Evolutionary conservation across 2,113 vertebrate genomes (phyloP).

Genomic region (Peucedramus taeniatus): DNA sequence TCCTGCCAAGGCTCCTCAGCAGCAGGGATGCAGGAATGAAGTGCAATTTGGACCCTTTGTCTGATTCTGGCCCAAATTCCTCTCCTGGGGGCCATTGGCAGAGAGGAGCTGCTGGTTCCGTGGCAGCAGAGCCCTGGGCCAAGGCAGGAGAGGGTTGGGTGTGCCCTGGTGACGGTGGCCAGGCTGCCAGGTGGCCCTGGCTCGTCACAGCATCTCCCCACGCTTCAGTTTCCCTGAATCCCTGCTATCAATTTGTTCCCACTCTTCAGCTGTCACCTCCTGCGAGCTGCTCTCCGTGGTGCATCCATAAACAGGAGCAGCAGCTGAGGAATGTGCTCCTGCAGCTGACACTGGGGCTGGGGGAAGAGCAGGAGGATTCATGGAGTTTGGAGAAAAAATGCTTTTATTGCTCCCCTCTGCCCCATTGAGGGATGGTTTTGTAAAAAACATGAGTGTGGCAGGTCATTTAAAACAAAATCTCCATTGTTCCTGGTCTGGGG

Average conservation of each 20-base stretch:
- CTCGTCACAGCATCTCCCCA: background rate
- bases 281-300: background rate
- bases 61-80: background rate
- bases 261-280: slow-evolving; percentile 38
- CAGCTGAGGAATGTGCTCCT: background rate
- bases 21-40: background rate
- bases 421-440: background rate
- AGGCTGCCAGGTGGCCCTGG: slow-evolving; percentile 22
- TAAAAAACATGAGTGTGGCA: background rate
- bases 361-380: slow-evolving; percentile 14
- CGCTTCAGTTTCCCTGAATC: background rate
- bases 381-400: slow-evolving; percentile 31
- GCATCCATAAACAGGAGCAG: background rate
- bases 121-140: background rate
- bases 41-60: background rate
- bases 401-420: slow-evolving; percentile 1
- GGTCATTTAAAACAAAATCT: background rate
- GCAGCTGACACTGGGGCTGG: background rate
- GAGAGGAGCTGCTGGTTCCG: background rate
- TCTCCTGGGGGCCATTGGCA: background rate
- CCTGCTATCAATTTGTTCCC: background rate
- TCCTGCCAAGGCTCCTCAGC: background rate
- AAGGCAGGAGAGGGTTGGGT: background rate
- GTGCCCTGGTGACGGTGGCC: background rate
- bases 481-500: background rate